A percentile compares a stretch with the other conserved stretches of the same genome.
These are phyloP conservation scores for Agriopis leucophaearia DNA, from an alignment of 2,888 invertebrate species.

Conservation along the genomic window DNA sequence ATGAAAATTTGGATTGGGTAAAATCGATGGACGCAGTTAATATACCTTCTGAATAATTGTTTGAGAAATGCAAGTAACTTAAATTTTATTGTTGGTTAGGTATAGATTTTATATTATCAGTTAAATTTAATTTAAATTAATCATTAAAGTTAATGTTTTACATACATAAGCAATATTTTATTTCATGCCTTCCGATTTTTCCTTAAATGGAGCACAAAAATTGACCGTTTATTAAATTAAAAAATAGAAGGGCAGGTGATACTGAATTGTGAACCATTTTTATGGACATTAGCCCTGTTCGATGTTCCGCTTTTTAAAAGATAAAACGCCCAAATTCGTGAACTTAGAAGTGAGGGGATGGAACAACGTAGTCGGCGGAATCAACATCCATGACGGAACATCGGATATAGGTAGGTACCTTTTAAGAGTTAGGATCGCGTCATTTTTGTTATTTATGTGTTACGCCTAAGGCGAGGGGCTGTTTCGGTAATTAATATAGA, in stretches of 20 bases:
- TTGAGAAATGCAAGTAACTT: not conserved
- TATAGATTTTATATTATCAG: constrained; percentile 24
- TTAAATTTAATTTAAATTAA: constrained; percentile 27
- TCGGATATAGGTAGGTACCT: constrained; percentile 5
- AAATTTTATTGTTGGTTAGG: constrained; percentile 19
- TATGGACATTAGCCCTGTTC: constrained; percentile 62
- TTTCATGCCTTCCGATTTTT: constrained; percentile 9
- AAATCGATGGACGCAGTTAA: not conserved
- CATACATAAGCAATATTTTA: constrained; percentile 20
- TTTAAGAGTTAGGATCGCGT: constrained; percentile 40
- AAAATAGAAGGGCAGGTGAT: constrained; percentile 61
- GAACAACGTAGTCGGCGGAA: constrained; percentile 62
- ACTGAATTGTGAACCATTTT: constrained; percentile 54
- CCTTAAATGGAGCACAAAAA: constrained; percentile 27
- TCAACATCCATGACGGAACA: constrained; percentile 90
- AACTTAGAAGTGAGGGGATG: constrained; percentile 57
- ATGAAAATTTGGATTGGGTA: not conserved
- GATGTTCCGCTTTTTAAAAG: constrained; percentile 65
- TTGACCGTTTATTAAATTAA: constrained; percentile 35
- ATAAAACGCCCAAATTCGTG: constrained; percentile 73
- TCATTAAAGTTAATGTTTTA: constrained; percentile 29
- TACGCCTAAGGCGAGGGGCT: constrained; percentile 61
- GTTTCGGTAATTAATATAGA: constrained; percentile 78
- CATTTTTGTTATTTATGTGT: constrained; percentile 73
- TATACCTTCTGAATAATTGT: no score